These are phyloP conservation scores for Aporrectodea caliginosa DNA, from an alignment of 1,140 invertebrate species.

Conservation along the genomic window DNA sequence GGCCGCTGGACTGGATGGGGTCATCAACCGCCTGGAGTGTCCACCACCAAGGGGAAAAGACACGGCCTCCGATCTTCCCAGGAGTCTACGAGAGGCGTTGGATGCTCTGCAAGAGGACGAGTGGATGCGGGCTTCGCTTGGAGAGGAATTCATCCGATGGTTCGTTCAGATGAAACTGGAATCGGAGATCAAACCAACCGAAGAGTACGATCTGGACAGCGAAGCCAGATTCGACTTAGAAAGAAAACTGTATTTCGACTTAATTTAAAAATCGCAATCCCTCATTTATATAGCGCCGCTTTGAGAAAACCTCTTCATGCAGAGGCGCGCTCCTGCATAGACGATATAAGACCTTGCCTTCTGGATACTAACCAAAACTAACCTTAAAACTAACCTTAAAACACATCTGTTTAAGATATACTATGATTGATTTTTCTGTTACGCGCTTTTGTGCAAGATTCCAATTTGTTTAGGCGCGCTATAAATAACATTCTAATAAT, in stretches of 20 bases:
- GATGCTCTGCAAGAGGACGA: constrained; percentile 26
- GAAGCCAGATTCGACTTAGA: constrained; percentile 12
- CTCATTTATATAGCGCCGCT: no score
- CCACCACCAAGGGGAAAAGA: background rate
- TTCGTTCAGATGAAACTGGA: constrained; percentile 23
- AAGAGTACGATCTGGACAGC: background rate
- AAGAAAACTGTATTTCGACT: constrained; percentile 17
- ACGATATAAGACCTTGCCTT: no score
- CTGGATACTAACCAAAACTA: no score
- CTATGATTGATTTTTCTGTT: no score
- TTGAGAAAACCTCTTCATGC: no score
- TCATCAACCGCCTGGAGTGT: constrained; percentile 23
- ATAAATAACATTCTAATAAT: no score
- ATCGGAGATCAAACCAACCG: constrained; percentile 17
- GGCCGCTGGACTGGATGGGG: constrained; percentile 34
- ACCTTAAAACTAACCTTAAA: no score
- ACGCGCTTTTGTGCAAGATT: no score
- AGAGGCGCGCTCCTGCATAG: no score
- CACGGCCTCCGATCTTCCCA: constrained; percentile 21
- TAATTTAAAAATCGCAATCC: no score
- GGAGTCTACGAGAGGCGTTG: constrained; percentile 33
- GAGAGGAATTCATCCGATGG: constrained; percentile 29
- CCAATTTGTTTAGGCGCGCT: no score
- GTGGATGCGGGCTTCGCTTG: constrained; percentile 20
- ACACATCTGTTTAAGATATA: no score